Evolutionary conservation across 2,888 invertebrate genomes (phyloP).

Genomic region (Chymomyza caudatula): DNA sequence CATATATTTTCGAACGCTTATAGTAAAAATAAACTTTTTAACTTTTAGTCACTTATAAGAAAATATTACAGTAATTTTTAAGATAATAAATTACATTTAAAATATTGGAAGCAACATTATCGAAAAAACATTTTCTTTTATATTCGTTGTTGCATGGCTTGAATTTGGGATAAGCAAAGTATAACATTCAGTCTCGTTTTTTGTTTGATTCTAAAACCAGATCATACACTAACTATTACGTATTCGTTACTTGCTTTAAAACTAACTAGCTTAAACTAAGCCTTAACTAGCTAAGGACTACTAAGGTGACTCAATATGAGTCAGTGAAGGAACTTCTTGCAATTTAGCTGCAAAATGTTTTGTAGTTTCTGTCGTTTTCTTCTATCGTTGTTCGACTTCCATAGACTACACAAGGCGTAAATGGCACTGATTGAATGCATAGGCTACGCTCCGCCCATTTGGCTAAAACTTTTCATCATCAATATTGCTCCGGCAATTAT

Average conservation of each 20-base stretch:
- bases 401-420: conserved; percentile 18
- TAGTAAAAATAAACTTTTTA: not conserved
- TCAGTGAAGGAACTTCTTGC: conserved; percentile 62
- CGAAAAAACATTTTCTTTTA: conserved; percentile 1
- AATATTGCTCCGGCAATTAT: conserved; percentile 80
- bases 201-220: conserved; percentile 11
- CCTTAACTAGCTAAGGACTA: conserved; percentile 27
- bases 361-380: conserved; percentile 33
- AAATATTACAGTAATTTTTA: not conserved
- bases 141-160: conserved; percentile 24
- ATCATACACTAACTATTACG: conserved; percentile 9
- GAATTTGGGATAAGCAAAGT: conserved; percentile 27
- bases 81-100: not conserved
- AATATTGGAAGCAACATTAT: conserved; percentile 8
- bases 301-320: conserved; percentile 67
- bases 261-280: conserved; percentile 19
- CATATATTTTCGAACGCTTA: not conserved
- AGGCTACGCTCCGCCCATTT: not conserved
- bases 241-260: not conserved
- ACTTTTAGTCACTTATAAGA: not conserved
- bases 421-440: conserved; percentile 12
- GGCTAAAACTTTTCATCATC: conserved; percentile 77
- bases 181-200: conserved; percentile 32
- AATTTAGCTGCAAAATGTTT: conserved; percentile 48
- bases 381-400: not conserved